Evolutionary conservation across 2,797 vertebrate genomes (phyloP), one percentile per base, ranked within the genome.

Genomic region (Semaprochilodus insignis): DNA sequence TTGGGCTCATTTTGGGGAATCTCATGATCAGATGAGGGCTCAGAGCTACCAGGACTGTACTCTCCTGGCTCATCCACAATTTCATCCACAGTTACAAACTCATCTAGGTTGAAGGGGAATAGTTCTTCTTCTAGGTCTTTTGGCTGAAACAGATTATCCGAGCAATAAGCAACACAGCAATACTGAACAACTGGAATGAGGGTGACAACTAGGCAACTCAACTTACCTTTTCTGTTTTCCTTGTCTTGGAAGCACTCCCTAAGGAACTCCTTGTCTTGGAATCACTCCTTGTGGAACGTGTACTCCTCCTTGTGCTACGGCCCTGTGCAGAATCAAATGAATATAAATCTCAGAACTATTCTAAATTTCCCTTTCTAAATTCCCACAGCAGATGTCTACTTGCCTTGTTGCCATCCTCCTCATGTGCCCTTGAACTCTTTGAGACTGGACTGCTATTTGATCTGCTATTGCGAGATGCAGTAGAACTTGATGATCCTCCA

Each of bases 81-180:
- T 87, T 99, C 97, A 71, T 99, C 97, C 86, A 99, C 96, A 0
- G 96, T 99, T 51, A 98, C 96, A 87, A 97, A 98, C 85, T 97
- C 97, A 17, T 96, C 96, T 88, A 97, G 90, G 90, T 97, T 94
- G 66, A 94, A 92, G 0, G 94, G 91, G 63, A 94, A 89, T 0
- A 85, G 70, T 17, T 93, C 91, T 15, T 95, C 91, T 27, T 88
- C 91, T n/a, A 60, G 72, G 65, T 77, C 34, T 48, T 87, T 75
- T 25, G 87, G 0, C 78, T 31, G 17, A 21, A 84, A 82, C 10
- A 86, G 19, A 74, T 65, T 19, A 51, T 17, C 55, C 19, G 8
- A 63, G 40, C 3, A 74, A 44, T 78, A 44, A 78, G 23, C 40
- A 0, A 74, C 25, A 79, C 60, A 74, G 1, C 27, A 40, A 67